A percentile compares a stretch with the other conserved stretches of the same genome.
These are phyloP conservation scores for Wasmannia auropunctata DNA, from an alignment of 1,140 invertebrate species.

Conservation along the genomic window DNA sequence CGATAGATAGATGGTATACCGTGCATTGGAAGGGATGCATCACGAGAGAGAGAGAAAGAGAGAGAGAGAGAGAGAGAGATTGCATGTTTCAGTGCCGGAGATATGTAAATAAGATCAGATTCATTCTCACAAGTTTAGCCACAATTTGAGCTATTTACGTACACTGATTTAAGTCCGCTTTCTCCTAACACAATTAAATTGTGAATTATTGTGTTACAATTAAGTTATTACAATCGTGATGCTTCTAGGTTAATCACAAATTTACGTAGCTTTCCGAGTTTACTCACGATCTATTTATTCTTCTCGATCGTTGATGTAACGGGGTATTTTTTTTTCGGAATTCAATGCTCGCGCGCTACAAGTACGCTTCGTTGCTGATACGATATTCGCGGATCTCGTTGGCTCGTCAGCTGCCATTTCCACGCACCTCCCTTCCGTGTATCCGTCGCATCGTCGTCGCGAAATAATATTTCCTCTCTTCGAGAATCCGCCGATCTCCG, in stretches of 20 bases:
- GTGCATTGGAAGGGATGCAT: neutral
- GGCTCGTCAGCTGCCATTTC: slow-evolving; percentile 22
- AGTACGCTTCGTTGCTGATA: neutral
- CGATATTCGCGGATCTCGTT: slow-evolving; percentile 16
- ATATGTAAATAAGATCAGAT: neutral
- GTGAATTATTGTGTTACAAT: neutral
- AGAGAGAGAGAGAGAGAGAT: neutral
- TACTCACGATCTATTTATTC: neutral
- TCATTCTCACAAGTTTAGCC: neutral
- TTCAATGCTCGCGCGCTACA: neutral
- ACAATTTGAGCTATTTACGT: neutral
- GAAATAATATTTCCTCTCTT: slow-evolving; percentile 21
- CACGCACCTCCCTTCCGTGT: slow-evolving; percentile 1
- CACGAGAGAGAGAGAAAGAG: neutral
- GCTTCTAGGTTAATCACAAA: neutral
- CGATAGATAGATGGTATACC: neutral
- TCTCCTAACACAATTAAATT: neutral
- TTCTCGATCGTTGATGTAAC: neutral
- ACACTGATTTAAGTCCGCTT: neutral
- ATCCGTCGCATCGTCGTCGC: slow-evolving; percentile 10
- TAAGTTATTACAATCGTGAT: neutral
- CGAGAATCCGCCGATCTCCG: neutral
- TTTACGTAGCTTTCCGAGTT: neutral
- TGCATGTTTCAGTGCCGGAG: neutral
- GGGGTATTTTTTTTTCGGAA: neutral